Percentiles rank a stretch among this genome's conserved stretches.
These are phyloP conservation scores for Patagioenas fasciata DNA, from an alignment of 2,113 vertebrate species.

Conservation along the genomic window DNA sequence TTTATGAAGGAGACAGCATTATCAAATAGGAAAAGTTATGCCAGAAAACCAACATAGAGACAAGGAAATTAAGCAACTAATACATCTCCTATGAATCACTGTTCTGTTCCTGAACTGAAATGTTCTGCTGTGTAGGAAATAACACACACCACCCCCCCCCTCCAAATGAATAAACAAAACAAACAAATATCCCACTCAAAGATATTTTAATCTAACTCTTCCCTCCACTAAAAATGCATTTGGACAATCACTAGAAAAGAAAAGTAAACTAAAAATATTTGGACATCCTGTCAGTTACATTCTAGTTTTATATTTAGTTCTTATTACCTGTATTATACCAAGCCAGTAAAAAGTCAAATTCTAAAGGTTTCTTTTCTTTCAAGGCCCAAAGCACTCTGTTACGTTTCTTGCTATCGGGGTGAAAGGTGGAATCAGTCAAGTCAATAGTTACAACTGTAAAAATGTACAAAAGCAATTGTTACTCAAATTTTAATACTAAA, in stretches of 20 bases:
- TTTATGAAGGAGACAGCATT: neutral
- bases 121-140: neutral
- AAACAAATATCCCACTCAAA: neutral
- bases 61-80: neutral
- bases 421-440: conserved; percentile 78
- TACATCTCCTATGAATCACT: neutral
- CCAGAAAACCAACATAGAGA: neutral
- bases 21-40: neutral
- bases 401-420: conserved; percentile 80
- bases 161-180: neutral
- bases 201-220: neutral
- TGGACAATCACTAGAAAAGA: neutral
- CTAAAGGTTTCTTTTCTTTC: conserved; percentile 83
- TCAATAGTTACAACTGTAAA: conserved; percentile 82
- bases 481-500: neutral
- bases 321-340: conserved; percentile 78
- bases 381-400: conserved; percentile 82
- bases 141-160: neutral
- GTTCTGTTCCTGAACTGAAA: neutral
- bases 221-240: neutral
- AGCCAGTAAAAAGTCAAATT: conserved; percentile 84
- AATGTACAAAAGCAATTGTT: conserved; percentile 14
- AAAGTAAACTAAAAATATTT: neutral
- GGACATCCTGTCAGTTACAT: neutral
- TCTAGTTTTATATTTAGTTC: neutral